Base-by-base conservation (phyloP, 2,797 vertebrate species). In the Amniataba percoides region DNA sequence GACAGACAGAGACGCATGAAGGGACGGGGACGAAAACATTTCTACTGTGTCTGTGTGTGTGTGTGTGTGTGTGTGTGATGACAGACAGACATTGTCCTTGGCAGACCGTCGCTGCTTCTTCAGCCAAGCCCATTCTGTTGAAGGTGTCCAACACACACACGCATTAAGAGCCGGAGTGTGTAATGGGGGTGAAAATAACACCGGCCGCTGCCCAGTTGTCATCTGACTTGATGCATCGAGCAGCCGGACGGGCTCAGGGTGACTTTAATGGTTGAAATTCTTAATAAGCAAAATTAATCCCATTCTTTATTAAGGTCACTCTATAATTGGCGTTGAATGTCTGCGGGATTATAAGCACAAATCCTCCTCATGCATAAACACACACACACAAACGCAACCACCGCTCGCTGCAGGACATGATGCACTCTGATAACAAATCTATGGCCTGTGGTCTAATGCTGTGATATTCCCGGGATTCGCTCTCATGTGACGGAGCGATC, bases 191-290 rank as follows among this genome's bases (percentile, higher is more conserved):
- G 75, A 71, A 79, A 85, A 86, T 76, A 86, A 81, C 60, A 71
- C 58, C 8, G n/a, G 58, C 67, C 46, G 58, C 27, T 58, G 78
- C 76, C 75, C 84, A 78, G 80, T 82, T 88, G 82, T 88, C 86
- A 70, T 77, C 57, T 79, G 71, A 79, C 69, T 74, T 25, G 73
- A 73, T 68, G 53, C 61, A 16, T 60, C 6, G 19, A 39, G 73
- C 75, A 85, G 68, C 78, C 43, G 19, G 55, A 42, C 27, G 76
- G 73, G 69, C 76, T 90, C 87, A 89, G 71, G 73, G 80, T 84
- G 80, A 91, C 89, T 86, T 82, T 60, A 84, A 69, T 68, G 83
- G 83, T 31, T 84, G 74, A 83, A 85, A 89, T 79, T 89, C 80
- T 71, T 83, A 81, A 84, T 79, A 80, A 77, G 65, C 76, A 21